These are phyloP conservation scores for Furcifer pardalis DNA, from an alignment of 2,797 vertebrate species.

Conservation along the genomic window DNA sequence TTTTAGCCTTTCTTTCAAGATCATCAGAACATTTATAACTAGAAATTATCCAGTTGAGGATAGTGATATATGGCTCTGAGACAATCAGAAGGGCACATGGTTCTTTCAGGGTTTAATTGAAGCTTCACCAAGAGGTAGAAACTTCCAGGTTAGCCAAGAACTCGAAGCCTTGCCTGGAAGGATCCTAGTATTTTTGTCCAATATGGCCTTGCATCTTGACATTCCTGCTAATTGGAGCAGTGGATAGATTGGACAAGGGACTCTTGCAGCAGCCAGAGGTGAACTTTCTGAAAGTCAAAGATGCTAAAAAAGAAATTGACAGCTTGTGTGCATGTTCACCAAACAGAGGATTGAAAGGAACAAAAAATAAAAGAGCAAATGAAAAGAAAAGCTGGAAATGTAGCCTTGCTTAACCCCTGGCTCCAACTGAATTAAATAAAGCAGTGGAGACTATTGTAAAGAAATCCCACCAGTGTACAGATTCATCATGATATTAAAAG, in stretches of 20 bases:
- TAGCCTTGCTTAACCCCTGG: conserved; percentile 16
- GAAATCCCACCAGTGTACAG: not conserved
- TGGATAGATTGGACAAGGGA: not conserved
- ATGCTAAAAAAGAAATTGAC: not conserved
- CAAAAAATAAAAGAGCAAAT: too few relatives aligned
- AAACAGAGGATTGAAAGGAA: too few relatives aligned
- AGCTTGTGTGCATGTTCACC: not conserved
- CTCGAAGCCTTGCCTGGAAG: not conserved
- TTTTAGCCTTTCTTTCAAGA: too few relatives aligned
- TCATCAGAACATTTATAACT: not conserved
- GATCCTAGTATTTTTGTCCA: not conserved
- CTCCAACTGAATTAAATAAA: conserved; percentile 11
- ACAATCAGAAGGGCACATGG: not conserved
- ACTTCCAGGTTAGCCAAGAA: not conserved
- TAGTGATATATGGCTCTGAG: not conserved
- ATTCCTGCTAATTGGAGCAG: too few relatives aligned
- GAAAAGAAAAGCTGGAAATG: not conserved
- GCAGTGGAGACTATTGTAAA: not conserved
- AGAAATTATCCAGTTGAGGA: not conserved
- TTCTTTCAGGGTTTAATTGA: not conserved
- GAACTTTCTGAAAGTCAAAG: not conserved
- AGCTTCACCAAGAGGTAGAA: not conserved
- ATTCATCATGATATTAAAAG: not conserved
- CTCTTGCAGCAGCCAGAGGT: not conserved
- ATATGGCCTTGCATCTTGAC: not conserved